These are phyloP conservation scores for Drosophila watanabei DNA, from an alignment of 1,140 invertebrate genomes.

Conservation along the genomic window DNA sequence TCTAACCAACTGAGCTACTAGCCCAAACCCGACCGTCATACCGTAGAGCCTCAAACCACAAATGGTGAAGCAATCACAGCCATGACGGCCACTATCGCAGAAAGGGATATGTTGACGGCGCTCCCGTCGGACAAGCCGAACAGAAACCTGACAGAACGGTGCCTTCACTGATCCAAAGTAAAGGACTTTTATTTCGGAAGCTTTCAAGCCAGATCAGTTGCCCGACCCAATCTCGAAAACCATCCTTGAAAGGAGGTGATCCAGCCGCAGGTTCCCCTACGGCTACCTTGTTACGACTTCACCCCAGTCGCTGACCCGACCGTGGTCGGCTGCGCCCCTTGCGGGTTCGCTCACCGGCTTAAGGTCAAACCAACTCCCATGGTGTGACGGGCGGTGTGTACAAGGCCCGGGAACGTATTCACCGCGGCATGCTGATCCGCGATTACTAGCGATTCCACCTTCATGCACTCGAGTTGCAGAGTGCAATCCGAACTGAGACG, in stretches of 20 bases:
- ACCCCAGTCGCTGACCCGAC: slow-evolving; percentile 85
- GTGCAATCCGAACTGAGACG: slow-evolving; percentile 58
- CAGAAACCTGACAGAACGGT: not conserved
- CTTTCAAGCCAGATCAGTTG: not conserved
- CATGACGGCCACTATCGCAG: too few species aligned
- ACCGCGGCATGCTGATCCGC: slow-evolving; percentile 85
- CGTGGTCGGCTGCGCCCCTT: slow-evolving; percentile 39
- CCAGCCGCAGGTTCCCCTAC: slow-evolving; percentile 86
- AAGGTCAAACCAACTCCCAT: slow-evolving; percentile 78
- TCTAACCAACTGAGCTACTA: slow-evolving; percentile 41
- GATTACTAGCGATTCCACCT: slow-evolving; percentile 39
- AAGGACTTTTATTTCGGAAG: not conserved
- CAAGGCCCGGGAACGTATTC: slow-evolving; percentile 87
- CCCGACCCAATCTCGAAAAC: not conserved
- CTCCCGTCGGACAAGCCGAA: not conserved
- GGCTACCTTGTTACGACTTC: slow-evolving; percentile 87
- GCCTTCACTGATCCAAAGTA: not conserved
- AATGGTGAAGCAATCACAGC: too few species aligned
- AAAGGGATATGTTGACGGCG: slow-evolving; percentile 1
- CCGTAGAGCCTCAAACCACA: too few species aligned
- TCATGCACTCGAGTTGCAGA: slow-evolving; percentile 36
- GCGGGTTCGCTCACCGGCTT: slow-evolving; percentile 78
- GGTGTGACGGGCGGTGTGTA: slow-evolving; percentile 87
- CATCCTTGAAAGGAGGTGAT: slow-evolving; percentile 74
- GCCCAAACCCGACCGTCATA: not conserved